These are phyloP conservation scores for Drosophila watanabei DNA, from an alignment of 1,140 invertebrate species.

Conservation along the genomic window DNA sequence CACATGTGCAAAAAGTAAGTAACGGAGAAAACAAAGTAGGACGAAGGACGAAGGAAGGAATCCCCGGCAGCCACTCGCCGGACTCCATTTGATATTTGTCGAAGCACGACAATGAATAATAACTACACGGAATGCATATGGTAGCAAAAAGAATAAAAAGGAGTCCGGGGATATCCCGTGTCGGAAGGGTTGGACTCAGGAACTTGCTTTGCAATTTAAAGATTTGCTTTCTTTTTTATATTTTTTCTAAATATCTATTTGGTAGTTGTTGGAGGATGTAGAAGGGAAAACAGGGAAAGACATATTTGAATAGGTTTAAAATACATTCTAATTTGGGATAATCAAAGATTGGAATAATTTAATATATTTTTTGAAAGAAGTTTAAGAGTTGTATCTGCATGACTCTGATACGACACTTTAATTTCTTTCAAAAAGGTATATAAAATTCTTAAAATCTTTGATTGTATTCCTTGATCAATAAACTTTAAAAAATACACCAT, in stretches of 20 bases:
- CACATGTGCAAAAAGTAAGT: constrained; percentile 60
- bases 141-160: constrained; percentile 46
- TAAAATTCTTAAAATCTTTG: too few species aligned
- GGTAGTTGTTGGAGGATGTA: not conserved
- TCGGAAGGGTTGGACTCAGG: constrained; percentile 11
- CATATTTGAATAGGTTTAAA: not conserved
- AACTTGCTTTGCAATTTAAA: constrained; percentile 26
- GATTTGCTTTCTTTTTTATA: constrained; percentile 7
- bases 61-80: constrained; percentile 50
- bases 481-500: not conserved
- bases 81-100: constrained; percentile 77
- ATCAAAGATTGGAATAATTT: too few species aligned
- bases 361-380: too few species aligned
- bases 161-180: constrained; percentile 13
- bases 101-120: constrained; percentile 81
- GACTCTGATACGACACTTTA: too few species aligned
- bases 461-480: not conserved
- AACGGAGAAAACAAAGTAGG: constrained; percentile 36
- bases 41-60: constrained; percentile 15
- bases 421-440: not conserved
- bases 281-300: not conserved
- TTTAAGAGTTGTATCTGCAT: too few species aligned
- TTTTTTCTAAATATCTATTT: constrained; percentile 6
- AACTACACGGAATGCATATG: constrained; percentile 76
- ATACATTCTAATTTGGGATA: not conserved